Base-by-base conservation (phyloP, 30 jellyfish, hydroid and myxozoan species). In the Rhopilema esculentum region DNA sequence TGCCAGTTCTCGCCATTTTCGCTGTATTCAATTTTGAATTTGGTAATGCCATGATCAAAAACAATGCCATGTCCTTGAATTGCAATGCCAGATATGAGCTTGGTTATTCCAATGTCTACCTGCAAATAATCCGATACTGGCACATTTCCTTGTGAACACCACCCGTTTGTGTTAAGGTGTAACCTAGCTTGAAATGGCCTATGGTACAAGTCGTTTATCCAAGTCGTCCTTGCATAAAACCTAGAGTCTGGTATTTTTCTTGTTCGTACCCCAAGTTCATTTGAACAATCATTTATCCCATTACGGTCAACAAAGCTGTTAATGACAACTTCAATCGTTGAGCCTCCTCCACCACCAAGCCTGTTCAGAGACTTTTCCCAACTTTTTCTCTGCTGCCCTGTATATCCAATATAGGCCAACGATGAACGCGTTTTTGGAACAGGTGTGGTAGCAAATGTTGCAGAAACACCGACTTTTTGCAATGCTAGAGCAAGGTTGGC, bases 231-330 rank as follows among this genome's bases (percentile, higher is more conserved):
- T 4, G 88, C 94, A 0, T 87, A 8, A 57, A 85, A 85, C 19
- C 83, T 69, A 0, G 84, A 57, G 65, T 85, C 77, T 8, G 88
- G 88, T 8, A 85, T 40, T 61, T 49, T 21, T 9, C 77, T 75
- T 8, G 85, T 85, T 51, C 87, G 64, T 17, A 75, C 18, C 26
- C 94, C 94, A 67, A 85, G 48, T 49, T 85, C 94, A n/a, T 62
- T 73, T 23, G 88, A 72, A 23, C 94, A 85, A 19, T 85, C 94
- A 63, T 76, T 75, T 22, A 50, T 27, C 19, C 78, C 83, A 28
- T 32, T 29, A 8, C 66, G 51, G 0, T 85, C 94, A 24, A 65
- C 9, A 30, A 73, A 85, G 6, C 49, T 57, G 27, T 30, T 20
- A 19, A 85, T 85, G 49, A 1, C 25, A 30, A 12, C 66, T 27